These are phyloP conservation scores for Protodeltote pygarga DNA, from an alignment of 2,888 invertebrate species.

Conservation along the genomic window DNA sequence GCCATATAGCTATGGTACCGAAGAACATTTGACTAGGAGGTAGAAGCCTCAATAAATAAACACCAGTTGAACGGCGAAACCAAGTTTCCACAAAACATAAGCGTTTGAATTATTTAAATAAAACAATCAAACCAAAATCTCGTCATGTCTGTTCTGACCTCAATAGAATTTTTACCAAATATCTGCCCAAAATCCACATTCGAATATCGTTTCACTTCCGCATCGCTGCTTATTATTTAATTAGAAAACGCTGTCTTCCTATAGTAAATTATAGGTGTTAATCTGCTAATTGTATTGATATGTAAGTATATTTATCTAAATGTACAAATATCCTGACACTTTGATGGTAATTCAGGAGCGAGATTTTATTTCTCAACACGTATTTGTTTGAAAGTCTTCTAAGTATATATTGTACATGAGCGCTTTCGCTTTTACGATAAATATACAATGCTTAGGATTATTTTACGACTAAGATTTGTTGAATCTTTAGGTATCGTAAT, in stretches of 20 bases:
- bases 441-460: constrained; percentile 42
- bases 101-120: constrained; percentile 42
- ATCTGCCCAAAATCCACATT: constrained; percentile 64
- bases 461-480: constrained; percentile 38
- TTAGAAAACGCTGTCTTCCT: constrained; percentile 72
- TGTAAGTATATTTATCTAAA: constrained; percentile 46
- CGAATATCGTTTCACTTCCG: constrained; percentile 57
- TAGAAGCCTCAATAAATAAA: constrained; percentile 48
- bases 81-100: constrained; percentile 52
- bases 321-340: constrained; percentile 33
- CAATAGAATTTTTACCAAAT: constrained; percentile 64
- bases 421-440: constrained; percentile 38
- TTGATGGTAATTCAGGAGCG: constrained; percentile 21
- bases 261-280: constrained; percentile 62
- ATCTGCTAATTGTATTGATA: constrained; percentile 46
- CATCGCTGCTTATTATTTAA: constrained; percentile 55
- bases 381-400: constrained; percentile 24
- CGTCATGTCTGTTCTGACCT: constrained; percentile 43
- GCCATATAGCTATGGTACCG: constrained; percentile 56
- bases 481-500: constrained; percentile 28
- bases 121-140: constrained; percentile 63
- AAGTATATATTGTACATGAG: constrained; percentile 28
- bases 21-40: constrained; percentile 54
- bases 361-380: constrained; percentile 23
- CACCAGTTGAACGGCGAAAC: constrained; percentile 54